Percentiles rank a stretch among this genome's conserved stretches.
These are phyloP conservation scores for Lutjanus campechanus DNA, from an alignment of 2,797 vertebrate genomes.

Conservation along the genomic window DNA sequence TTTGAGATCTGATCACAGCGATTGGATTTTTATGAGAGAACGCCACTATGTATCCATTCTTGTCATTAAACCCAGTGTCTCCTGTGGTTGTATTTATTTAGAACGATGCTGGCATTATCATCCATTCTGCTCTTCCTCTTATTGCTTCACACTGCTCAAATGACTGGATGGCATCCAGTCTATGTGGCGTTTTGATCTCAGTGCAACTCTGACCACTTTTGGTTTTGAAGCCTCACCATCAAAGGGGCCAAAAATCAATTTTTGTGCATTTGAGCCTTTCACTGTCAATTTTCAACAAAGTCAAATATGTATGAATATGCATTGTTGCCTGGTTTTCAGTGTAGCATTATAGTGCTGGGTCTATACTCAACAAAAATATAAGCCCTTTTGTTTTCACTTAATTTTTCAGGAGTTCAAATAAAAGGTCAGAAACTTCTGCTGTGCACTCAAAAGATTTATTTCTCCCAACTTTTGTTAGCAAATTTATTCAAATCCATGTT, in stretches of 20 bases:
- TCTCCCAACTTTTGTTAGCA: too few species aligned
- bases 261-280: background rate
- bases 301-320: background rate
- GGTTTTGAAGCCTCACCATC: slow-evolving; percentile 29
- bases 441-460: too few species aligned
- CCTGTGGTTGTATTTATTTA: slow-evolving; percentile 54
- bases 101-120: slow-evolving; percentile 44
- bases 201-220: slow-evolving; percentile 41
- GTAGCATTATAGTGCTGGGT: background rate
- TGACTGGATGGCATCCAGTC: slow-evolving; percentile 38
- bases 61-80: slow-evolving; percentile 22
- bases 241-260: background rate
- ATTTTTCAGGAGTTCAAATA: too few species aligned
- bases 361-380: too few species aligned
- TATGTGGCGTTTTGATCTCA: slow-evolving; percentile 36
- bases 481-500: too few species aligned
- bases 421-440: too few species aligned
- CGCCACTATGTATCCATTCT: background rate
- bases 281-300: background rate
- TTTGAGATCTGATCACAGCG: slow-evolving; percentile 42
- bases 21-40: slow-evolving; percentile 48
- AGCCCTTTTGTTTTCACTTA: too few species aligned
- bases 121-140: slow-evolving; percentile 41
- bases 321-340: background rate
- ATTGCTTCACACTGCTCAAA: slow-evolving; percentile 38